phyloP scores from a whole-genome alignment of 2,797 vertebrate species.

The Bradypus variegatus region DNA sequence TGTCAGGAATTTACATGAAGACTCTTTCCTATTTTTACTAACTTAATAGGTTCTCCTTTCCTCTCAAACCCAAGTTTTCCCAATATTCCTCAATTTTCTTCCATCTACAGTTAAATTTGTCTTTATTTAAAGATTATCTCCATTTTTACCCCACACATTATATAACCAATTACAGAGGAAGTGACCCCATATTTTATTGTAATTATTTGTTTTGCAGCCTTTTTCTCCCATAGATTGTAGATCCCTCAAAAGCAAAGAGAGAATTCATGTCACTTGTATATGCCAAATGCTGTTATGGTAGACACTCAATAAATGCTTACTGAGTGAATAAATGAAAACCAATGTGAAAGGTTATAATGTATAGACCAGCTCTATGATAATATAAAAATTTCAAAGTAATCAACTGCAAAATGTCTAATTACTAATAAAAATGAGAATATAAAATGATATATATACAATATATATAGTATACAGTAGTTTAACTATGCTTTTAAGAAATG shows the following conservation, averaged over 20 bases:
- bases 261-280: neutral
- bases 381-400: neutral
- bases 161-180: neutral
- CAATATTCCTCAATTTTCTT: neutral
- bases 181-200: neutral
- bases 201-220: neutral
- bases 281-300: neutral
- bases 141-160: neutral
- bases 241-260: neutral
- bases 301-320: neutral
- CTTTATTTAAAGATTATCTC: neutral
- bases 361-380: neutral
- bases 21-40: neutral
- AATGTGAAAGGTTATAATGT: neutral
- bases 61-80: neutral
- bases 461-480: neutral
- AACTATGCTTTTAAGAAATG: neutral
- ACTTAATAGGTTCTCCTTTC: neutral
- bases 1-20: neutral
- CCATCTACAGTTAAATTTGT: neutral
- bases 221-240: neutral
- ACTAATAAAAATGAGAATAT: neutral
- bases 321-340: neutral
- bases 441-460: neutral
- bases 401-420: neutral